Evolutionary conservation across 53 echinoderm and acorn worm genomes (phyloP).

Genomic region (Glandiceps talaboti): DNA sequence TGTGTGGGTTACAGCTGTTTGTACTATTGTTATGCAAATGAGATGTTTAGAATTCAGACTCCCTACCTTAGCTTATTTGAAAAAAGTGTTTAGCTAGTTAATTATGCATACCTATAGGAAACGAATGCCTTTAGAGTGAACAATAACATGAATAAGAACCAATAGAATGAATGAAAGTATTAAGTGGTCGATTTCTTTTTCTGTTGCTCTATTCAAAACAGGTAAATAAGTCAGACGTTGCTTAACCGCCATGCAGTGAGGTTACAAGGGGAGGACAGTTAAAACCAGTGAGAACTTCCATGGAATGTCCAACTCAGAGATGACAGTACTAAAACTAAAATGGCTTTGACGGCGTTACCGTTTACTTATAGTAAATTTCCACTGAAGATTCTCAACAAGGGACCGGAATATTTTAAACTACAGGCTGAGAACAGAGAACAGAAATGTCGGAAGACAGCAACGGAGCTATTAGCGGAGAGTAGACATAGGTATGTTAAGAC

Average conservation of each 20-base stretch:
- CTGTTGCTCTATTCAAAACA: not conserved
- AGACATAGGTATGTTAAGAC: constrained; percentile 30
- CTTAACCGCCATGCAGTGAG: not conserved
- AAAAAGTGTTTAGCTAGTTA: not conserved
- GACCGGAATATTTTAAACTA: constrained; percentile 46
- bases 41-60: not conserved
- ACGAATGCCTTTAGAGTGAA: not conserved
- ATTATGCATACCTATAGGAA: not conserved
- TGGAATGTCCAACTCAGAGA: not conserved
- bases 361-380: constrained; percentile 27
- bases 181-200: not conserved
- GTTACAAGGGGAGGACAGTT: not conserved
- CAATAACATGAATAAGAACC: not conserved
- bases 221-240: not conserved
- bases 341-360: constrained; percentile 24
- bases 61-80: not conserved
- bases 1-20: not conserved
- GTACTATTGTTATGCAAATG: not conserved
- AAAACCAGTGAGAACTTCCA: no score
- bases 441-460: constrained; percentile 21
- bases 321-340: constrained; percentile 10
- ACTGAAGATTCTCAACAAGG: constrained; percentile 53
- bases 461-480: constrained; percentile 42
- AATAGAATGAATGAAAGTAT: not conserved
- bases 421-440: constrained; percentile 27